These are phyloP conservation scores for Corvus hawaiiensis DNA, from an alignment of 2,113 vertebrate genomes.

Conservation along the genomic window DNA sequence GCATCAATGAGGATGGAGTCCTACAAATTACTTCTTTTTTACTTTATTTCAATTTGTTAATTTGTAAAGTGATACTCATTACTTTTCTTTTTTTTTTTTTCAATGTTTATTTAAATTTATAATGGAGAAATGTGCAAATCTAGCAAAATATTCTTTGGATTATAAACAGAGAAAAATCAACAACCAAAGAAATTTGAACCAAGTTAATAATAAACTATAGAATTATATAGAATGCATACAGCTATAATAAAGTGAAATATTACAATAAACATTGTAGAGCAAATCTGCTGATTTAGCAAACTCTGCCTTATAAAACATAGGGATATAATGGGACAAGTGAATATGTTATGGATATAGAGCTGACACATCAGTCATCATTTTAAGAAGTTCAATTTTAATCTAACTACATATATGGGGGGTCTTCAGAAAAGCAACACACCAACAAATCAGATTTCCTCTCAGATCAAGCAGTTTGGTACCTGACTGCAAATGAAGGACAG, in stretches of 20 bases:
- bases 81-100: background rate
- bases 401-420: background rate
- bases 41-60: slow-evolving; percentile 51
- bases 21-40: slow-evolving; percentile 6
- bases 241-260: slow-evolving; percentile 58
- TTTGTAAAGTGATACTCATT: slow-evolving; percentile 37
- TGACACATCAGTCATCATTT: slow-evolving; percentile 17
- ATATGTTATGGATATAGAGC: slow-evolving; percentile 21
- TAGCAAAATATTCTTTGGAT: slow-evolving; percentile 81
- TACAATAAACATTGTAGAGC: slow-evolving; percentile 52
- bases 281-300: slow-evolving; percentile 55
- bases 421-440: slow-evolving; percentile 13
- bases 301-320: slow-evolving; percentile 37
- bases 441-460: background rate
- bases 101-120: slow-evolving; percentile 62
- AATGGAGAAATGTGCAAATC: slow-evolving; percentile 72
- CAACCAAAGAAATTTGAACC: slow-evolving; percentile 43
- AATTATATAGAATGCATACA: slow-evolving; percentile 51
- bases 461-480: slow-evolving; percentile 1
- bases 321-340: slow-evolving; percentile 26
- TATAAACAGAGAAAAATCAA: slow-evolving; percentile 70
- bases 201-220: slow-evolving; percentile 60
- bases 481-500: slow-evolving; percentile 12
- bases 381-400: slow-evolving; percentile 29
- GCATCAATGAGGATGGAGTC: slow-evolving; percentile 27